Conservation (phyloP, 2,888 invertebrate genomes). For the Frankliniella intonsa region DNA sequence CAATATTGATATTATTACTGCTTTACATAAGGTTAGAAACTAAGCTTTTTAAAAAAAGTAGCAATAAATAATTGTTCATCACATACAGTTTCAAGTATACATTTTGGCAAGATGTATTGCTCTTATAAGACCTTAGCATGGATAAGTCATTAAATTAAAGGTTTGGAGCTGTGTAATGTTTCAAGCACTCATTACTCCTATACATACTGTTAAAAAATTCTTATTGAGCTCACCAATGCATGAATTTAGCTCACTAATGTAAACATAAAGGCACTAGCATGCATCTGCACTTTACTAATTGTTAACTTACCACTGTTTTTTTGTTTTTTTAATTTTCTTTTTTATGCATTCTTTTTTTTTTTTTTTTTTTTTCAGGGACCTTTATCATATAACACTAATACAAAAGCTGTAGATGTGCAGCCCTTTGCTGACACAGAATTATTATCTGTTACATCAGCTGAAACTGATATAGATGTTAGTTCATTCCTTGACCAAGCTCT, state of each 20-base stretch:
- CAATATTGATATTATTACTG: background rate
- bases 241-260: too few relatives aligned
- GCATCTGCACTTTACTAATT: too few relatives aligned
- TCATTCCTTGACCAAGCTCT: background rate
- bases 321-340: background rate
- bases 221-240: too few relatives aligned
- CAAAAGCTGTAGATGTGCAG: background rate
- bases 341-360: background rate
- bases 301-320: too few relatives aligned
- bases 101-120: too few relatives aligned
- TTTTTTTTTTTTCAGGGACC: background rate
- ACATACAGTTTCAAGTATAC: background rate
- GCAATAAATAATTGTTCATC: background rate
- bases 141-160: too few relatives aligned
- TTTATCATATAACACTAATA: background rate
- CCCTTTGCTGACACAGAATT: background rate
- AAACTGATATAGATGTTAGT: conserved; percentile 2
- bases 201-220: too few relatives aligned
- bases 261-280: too few relatives aligned
- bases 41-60: background rate
- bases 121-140: too few relatives aligned
- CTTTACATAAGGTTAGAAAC: background rate
- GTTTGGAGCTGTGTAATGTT: too few relatives aligned
- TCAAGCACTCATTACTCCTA: too few relatives aligned
- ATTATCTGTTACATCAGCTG: background rate